Conservation (phyloP, 2,797 vertebrate species). For the Micromesistius poutassou region DNA sequence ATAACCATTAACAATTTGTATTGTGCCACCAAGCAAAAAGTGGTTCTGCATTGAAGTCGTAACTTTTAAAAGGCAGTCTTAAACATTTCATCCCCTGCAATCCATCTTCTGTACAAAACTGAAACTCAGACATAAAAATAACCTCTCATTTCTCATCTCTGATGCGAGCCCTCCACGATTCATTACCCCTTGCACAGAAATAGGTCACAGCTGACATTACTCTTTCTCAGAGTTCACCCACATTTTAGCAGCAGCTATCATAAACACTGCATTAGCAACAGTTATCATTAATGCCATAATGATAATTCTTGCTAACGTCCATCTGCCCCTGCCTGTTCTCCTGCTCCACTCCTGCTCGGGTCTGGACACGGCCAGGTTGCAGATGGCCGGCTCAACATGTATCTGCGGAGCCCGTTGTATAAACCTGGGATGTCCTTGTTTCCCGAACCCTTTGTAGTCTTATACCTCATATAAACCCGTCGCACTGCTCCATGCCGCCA, state of each 20-base stretch:
- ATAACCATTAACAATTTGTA: neutral
- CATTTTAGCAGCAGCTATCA: slow-evolving; percentile 10
- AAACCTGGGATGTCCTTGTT: slow-evolving; percentile 56
- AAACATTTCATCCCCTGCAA: neutral
- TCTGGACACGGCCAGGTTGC: slow-evolving; percentile 29
- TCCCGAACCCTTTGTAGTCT: slow-evolving; percentile 56
- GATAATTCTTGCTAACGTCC: neutral
- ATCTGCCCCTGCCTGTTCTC: neutral
- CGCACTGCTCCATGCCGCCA: slow-evolving; percentile 11
- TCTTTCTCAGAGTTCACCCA: slow-evolving; percentile 1
- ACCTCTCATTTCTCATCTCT: slow-evolving; percentile 1
- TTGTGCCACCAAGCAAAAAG: neutral
- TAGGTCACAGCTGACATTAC: neutral
- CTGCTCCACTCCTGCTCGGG: neutral
- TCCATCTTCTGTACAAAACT: neutral
- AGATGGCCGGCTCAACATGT: slow-evolving; percentile 66
- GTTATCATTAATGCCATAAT: neutral
- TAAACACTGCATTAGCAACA: neutral
- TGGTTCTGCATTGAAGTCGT: neutral
- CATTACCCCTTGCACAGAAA: neutral
- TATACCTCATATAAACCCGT: slow-evolving; percentile 52
- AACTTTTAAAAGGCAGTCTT: neutral
- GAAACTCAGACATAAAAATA: neutral
- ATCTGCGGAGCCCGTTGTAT: slow-evolving; percentile 28
- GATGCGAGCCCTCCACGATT: neutral